These are phyloP conservation scores for Cinclus cinclus DNA, from an alignment of 2,113 vertebrate genomes.

Conservation along the genomic window DNA sequence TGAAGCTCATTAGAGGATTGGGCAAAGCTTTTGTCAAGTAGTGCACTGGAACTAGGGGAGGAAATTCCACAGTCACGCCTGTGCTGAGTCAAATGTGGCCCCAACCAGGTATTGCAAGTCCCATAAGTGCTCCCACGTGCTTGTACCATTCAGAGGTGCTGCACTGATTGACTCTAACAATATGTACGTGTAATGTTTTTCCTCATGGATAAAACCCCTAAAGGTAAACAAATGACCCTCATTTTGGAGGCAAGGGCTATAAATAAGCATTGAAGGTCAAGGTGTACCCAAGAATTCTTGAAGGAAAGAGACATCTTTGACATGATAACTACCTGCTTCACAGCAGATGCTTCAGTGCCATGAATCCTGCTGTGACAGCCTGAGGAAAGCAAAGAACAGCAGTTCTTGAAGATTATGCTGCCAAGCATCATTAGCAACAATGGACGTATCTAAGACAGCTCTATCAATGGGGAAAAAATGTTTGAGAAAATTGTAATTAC, in stretches of 20 bases:
- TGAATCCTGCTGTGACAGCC: not conserved
- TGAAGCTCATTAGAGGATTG: slow-evolving; percentile 3
- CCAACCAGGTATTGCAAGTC: not conserved
- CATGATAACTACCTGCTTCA: not conserved
- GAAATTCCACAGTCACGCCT: not conserved
- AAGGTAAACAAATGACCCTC: not conserved
- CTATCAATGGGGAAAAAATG: not conserved
- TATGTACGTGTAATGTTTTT: not conserved
- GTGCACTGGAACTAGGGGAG: not conserved
- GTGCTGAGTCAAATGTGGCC: not conserved
- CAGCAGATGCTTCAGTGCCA: not conserved
- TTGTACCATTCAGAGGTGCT: not conserved
- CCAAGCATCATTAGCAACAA: not conserved
- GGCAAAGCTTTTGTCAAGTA: not conserved
- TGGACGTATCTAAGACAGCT: accelerated
- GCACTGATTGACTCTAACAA: not conserved
- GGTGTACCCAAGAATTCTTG: not conserved
- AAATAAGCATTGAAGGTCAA: not conserved
- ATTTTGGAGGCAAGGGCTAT: not conserved
- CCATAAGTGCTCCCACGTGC: not conserved
- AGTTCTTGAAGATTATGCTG: not conserved
- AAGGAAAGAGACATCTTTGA: not conserved
- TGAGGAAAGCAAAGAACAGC: not conserved
- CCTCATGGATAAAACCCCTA: not conserved
- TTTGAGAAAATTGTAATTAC: not conserved